Evolutionary conservation across 1,140 invertebrate species (phyloP).

Genomic region (Drosophila ananassae): DNA sequence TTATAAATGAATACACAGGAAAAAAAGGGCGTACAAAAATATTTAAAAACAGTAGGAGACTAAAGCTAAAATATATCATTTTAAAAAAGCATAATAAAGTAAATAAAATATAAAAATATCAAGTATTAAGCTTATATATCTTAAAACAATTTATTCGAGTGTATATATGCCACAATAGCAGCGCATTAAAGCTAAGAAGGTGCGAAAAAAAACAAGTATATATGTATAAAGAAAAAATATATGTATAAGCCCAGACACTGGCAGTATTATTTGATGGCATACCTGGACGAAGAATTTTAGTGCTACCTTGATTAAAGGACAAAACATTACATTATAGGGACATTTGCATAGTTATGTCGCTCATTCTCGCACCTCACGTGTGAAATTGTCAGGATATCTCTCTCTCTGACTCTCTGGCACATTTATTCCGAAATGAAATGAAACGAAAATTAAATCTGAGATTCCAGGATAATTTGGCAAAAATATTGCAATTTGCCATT

Average conservation of each 20-base stretch:
- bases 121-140: not conserved
- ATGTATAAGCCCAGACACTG: conserved; percentile 8
- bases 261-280: conserved; percentile 56
- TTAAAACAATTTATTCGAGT: not conserved
- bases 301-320: conserved; percentile 70
- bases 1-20: not conserved
- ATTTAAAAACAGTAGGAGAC: not conserved
- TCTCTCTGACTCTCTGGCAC: conserved; percentile 7
- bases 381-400: no score
- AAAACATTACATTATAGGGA: conserved; percentile 25
- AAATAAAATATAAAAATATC: not conserved
- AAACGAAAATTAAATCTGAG: not conserved
- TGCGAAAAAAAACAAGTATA: not conserved
- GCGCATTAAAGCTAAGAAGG: conserved; percentile 60
- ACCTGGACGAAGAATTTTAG: conserved; percentile 48
- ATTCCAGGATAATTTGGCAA: not conserved
- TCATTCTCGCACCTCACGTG: conserved; percentile 48
- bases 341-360: conserved; percentile 62
- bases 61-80: not conserved
- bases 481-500: conserved; percentile 30
- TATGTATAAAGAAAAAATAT: conserved; percentile 8
- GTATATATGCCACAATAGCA: conserved; percentile 34
- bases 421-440: conserved; percentile 6
- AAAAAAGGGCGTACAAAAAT: not conserved
- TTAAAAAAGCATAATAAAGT: not conserved